phyloP scores from a whole-genome alignment of 2,797 vertebrate species.

The Furcifer pardalis region DNA sequence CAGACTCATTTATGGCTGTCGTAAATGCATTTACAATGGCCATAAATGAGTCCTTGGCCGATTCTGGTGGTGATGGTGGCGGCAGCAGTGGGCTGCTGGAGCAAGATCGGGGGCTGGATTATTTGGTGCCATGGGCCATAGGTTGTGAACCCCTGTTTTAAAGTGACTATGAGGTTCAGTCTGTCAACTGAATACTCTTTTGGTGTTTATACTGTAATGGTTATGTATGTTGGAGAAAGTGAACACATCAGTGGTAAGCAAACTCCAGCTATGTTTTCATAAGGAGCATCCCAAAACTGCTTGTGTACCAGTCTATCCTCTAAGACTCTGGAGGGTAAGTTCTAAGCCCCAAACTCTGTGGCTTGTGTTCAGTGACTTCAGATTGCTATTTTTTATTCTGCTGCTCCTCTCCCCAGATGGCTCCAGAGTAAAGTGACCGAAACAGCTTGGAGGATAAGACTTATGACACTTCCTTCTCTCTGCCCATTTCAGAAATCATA shows the following conservation, averaged over 20 bases:
- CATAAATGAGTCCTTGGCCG: too few relatives aligned
- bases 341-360: background rate
- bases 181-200: conserved; percentile 34
- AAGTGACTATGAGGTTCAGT: conserved; percentile 20
- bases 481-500: background rate
- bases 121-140: too few relatives aligned
- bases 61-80: too few relatives aligned
- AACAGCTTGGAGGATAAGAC: background rate
- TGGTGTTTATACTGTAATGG: conserved; percentile 51
- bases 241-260: conserved; percentile 27
- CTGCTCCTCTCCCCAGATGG: background rate
- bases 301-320: too few relatives aligned
- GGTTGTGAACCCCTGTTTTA: too few relatives aligned
- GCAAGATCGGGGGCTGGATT: too few relatives aligned
- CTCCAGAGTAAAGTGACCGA: background rate
- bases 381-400: background rate
- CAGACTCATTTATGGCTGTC: too few relatives aligned
- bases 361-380: background rate
- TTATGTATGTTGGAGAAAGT: background rate
- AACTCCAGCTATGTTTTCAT: background rate
- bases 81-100: too few relatives aligned
- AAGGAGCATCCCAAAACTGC: background rate
- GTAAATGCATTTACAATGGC: too few relatives aligned
- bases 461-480: background rate
- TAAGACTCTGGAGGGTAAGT: background rate